Percentiles rank a stretch among this genome's conserved stretches.
Evolutionary conservation across 2,888 invertebrate species (phyloP).

Genomic region (Pollenia amentaria): DNA sequence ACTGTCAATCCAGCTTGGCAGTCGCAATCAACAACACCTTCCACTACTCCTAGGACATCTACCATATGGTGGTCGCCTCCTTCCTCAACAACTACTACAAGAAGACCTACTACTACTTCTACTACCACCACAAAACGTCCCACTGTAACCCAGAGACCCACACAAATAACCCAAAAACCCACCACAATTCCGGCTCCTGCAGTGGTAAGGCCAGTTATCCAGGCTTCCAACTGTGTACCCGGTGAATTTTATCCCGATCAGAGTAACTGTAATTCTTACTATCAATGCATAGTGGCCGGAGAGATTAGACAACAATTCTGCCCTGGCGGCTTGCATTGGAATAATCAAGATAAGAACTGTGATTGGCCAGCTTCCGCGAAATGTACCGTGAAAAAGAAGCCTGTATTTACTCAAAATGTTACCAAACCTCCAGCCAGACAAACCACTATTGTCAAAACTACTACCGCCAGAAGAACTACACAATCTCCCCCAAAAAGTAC

Average conservation of each 20-base stretch:
- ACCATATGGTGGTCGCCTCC: conserved; percentile 83
- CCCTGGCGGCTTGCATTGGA: conserved; percentile 93
- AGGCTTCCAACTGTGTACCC: conserved; percentile 84
- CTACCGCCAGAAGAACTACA: conserved; percentile 52
- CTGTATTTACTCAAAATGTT: conserved; percentile 77
- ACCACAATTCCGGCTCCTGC: conserved; percentile 85
- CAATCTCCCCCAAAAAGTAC: conserved; percentile 36
- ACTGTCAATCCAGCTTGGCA: conserved; percentile 81
- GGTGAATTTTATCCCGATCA: conserved; percentile 87
- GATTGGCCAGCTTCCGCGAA: conserved; percentile 93
- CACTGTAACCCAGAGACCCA: conserved; percentile 76
- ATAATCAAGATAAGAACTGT: conserved; percentile 87
- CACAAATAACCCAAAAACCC: conserved; percentile 76
- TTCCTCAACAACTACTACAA: conserved; percentile 82
- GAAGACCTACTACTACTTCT: conserved; percentile 77
- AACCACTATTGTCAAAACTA: conserved; percentile 77
- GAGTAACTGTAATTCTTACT: conserved; percentile 90
- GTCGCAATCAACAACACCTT: conserved; percentile 78
- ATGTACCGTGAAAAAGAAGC: conserved; percentile 85
- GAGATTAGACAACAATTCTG: conserved; percentile 90
- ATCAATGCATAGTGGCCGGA: conserved; percentile 89
- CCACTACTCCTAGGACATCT: conserved; percentile 82
- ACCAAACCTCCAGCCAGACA: conserved; percentile 73
- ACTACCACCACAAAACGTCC: conserved; percentile 78
- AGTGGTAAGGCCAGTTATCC: conserved; percentile 84